Percentiles rank a stretch among this genome's conserved stretches.
Evolutionary conservation across 2,113 vertebrate genomes (phyloP).

Genomic region (Nestor notabilis): DNA sequence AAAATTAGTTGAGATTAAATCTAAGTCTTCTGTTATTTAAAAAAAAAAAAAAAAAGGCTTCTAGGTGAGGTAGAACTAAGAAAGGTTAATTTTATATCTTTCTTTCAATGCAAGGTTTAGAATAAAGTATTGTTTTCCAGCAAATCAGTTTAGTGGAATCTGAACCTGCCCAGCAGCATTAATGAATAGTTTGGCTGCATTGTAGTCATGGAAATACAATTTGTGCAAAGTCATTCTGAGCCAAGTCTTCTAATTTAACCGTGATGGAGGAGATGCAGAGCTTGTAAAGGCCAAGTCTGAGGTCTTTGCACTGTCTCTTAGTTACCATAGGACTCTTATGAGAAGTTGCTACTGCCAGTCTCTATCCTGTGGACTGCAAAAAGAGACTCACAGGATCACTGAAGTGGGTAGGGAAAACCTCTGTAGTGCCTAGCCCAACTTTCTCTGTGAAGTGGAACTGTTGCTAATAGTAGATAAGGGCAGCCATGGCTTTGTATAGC

Average conservation of each 20-base stretch:
- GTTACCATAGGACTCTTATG: not conserved
- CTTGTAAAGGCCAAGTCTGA: not conserved
- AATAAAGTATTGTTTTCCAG: not conserved
- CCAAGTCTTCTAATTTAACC: not conserved
- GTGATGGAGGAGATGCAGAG: not conserved
- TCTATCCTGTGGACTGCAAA: not conserved
- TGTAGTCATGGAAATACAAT: not conserved
- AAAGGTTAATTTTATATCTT: not conserved
- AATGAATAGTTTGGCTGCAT: not conserved
- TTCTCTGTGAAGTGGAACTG: not conserved
- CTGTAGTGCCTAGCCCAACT: not conserved
- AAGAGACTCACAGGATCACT: not conserved
- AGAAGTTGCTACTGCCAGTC: not conserved
- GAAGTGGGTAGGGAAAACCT: not conserved
- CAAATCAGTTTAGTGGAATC: not conserved
- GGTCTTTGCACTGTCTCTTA: not conserved
- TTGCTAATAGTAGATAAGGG: not conserved
- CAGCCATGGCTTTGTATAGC: not conserved
- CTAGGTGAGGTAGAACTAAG: not conserved
- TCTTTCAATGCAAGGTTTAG: not conserved
- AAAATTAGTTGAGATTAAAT: not conserved
- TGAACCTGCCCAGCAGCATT: not conserved
- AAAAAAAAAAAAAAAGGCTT: not conserved
- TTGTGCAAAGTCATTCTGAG: not conserved
- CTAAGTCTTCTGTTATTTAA: not conserved